Evolutionary conservation across 2,113 vertebrate species (phyloP), one percentile per base, ranked within the genome.

Genomic region (Circaetus gallicus): DNA sequence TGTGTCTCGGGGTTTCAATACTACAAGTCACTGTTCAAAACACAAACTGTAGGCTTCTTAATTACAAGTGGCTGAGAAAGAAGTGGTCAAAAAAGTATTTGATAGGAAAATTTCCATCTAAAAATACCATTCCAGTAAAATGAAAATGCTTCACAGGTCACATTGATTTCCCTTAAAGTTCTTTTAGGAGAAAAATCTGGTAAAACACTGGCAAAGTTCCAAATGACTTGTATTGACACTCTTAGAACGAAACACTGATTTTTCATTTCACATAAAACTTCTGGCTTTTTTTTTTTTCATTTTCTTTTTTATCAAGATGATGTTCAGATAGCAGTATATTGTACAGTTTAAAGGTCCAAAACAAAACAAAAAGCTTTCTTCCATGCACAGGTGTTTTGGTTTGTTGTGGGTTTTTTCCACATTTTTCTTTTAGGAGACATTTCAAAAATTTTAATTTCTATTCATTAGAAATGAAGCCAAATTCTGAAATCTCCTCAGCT

Each of bases 401-500:
- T 72, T 52, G 7, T 26, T 77, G 32, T 66, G 17, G 1, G 0
- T 1, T 31, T 79, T 36, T 20, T 2, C 8, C 21, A 69, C 12
- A 29, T 66, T 70, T 74, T 77, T 56, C 6, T 65, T 72, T 62
- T 25, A 66, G 24, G 11, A 13, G 4, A 25, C 3, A n/a, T 73
- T 72, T 77, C 15, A 56, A 2, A 28, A 50, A 50, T 59, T 50
- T n/a, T 1, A 3, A 42, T 66, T 83, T 62, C 6, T 29, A 2
- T 58, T 62, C 42, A 62, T 20, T 5, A 85, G 22, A 77, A 62
- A 53, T 32, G 1, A 85, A 53, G 14, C 12, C 19, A 65, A 69
- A 74, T 61, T 70, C 59, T 78, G 13, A 82, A 65, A 63, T 78
- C 11, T 47, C 28, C 45, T 52, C 28, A 77, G 13, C 3, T 52